Percentiles rank a stretch among this genome's conserved stretches.
These are phyloP conservation scores for Papilio gigon DNA, from an alignment of 2,888 invertebrate species.

Conservation along the genomic window DNA sequence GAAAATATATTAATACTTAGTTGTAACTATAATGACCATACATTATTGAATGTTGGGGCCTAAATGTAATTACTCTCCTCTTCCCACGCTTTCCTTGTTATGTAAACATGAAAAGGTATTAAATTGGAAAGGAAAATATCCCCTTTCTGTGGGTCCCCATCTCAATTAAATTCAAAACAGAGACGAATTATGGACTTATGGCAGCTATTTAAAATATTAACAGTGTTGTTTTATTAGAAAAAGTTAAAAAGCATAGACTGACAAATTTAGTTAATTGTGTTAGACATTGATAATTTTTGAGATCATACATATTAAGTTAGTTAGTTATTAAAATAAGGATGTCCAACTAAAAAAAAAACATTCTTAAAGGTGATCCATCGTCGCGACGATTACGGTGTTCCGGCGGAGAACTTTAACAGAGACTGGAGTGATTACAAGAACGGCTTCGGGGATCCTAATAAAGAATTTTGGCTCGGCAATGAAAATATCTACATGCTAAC, in stretches of 20 bases:
- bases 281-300: too few species aligned
- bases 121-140: too few species aligned
- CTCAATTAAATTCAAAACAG: too few species aligned
- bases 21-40: too few species aligned
- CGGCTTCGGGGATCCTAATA: conserved; percentile 94
- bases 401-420: conserved; percentile 94
- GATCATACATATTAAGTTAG: too few species aligned
- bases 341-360: not conserved
- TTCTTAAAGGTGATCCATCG: conserved; percentile 91
- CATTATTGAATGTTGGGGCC: too few species aligned
- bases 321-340: not conserved
- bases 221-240: not conserved
- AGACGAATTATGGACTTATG: too few species aligned
- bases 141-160: too few species aligned
- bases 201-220: too few species aligned
- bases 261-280: not conserved
- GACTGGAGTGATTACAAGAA: conserved; percentile 97
- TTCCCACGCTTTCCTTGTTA: too few species aligned
- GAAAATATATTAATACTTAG: not conserved
- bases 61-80: too few species aligned
- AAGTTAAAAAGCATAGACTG: not conserved
- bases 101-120: too few species aligned
- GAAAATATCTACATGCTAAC: conserved; percentile 97
- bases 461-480: conserved; percentile 96
- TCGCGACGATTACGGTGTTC: conserved; percentile 93